phyloP scores from a whole-genome alignment of 1,140 invertebrate genomes.

The Neodiprion fabricii region DNA sequence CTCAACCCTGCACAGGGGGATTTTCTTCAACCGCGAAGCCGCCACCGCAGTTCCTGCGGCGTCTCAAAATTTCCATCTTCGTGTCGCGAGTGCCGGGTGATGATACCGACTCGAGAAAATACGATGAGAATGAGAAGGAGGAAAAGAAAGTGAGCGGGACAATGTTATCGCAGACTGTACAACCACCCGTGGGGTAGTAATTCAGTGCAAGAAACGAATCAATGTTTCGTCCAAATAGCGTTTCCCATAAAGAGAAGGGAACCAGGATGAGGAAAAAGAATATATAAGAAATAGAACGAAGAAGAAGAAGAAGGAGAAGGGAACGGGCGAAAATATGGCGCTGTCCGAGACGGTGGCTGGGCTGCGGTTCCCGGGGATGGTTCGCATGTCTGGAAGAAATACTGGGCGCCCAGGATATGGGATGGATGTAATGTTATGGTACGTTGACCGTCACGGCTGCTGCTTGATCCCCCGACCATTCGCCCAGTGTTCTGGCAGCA shows the following conservation, averaged over 20 bases:
- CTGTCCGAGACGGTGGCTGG: background rate
- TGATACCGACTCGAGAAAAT: too few species aligned
- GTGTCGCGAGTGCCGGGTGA: too few species aligned
- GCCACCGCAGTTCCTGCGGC: background rate
- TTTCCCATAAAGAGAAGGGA: background rate
- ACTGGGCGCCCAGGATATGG: constrained; percentile 35
- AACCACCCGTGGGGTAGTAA: background rate
- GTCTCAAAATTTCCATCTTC: background rate
- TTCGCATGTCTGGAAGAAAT: constrained; percentile 46
- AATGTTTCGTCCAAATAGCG: background rate
- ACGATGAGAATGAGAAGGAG: too few species aligned
- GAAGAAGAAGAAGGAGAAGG: too few species aligned
- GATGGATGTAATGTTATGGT: constrained; percentile 54
- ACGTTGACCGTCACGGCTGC: constrained; percentile 51
- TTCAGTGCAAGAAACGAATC: background rate
- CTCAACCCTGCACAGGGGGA: background rate
- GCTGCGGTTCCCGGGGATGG: background rate
- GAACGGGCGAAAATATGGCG: background rate
- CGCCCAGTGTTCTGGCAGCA: background rate
- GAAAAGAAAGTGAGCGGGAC: background rate
- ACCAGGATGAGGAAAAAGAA: background rate
- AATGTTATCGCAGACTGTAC: background rate
- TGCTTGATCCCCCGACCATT: constrained; percentile 29
- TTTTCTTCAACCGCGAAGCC: too few species aligned
- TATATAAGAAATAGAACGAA: too few species aligned